Conservation (phyloP, 2,888 invertebrate species). For the Oscheius myriophilus region DNA sequence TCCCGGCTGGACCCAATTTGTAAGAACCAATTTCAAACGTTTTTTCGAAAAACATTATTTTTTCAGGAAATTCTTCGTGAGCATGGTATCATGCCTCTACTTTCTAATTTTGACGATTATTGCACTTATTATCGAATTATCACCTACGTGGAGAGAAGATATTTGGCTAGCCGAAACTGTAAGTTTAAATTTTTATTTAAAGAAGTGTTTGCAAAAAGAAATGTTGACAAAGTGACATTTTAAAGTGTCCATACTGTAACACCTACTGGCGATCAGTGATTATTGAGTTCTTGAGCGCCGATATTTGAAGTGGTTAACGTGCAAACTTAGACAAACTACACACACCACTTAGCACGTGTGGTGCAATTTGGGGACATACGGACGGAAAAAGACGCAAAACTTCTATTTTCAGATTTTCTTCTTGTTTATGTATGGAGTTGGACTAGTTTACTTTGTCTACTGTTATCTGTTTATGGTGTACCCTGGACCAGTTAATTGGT, state of each 20-base stretch:
- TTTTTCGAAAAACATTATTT: no score
- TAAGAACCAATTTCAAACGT: no score
- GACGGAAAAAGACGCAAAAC: no score
- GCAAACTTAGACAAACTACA: no score
- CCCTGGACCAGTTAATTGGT: conserved; percentile 55
- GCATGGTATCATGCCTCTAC: conserved; percentile 65
- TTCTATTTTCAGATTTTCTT: conserved; percentile 65
- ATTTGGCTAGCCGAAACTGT: conserved; percentile 67
- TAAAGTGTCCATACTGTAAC: no score
- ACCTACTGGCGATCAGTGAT: not conserved
- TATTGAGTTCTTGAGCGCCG: not conserved
- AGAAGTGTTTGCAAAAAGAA: no score
- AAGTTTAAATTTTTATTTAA: conserved; percentile 2
- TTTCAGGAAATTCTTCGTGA: conserved; percentile 61
- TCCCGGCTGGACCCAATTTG: no score
- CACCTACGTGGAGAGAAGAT: conserved; percentile 62
- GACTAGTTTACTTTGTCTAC: conserved; percentile 62
- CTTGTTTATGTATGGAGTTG: conserved; percentile 65
- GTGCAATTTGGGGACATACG: no score
- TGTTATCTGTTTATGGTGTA: conserved; percentile 67
- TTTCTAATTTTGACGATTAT: conserved; percentile 65
- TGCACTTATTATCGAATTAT: conserved; percentile 64
- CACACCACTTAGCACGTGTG: no score
- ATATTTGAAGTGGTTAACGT: not conserved
- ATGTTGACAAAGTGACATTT: no score